A percentile compares a stretch with the other conserved stretches of the same genome.
phyloP scores from a whole-genome alignment of 2,888 invertebrate species.

The Leptarthrus brevirostris region DNA sequence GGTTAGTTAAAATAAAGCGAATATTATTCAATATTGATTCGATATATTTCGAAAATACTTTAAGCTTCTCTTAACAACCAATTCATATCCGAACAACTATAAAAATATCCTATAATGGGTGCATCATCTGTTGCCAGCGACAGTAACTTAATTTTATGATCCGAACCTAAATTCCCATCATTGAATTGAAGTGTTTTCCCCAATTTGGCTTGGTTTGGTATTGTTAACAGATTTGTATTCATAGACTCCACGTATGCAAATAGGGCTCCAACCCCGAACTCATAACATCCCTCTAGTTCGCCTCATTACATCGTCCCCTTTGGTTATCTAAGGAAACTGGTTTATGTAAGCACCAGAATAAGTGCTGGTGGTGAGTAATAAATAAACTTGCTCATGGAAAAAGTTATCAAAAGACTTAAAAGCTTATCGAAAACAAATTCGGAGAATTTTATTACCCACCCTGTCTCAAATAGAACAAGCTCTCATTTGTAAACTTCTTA shows the following conservation, averaged over 20 bases:
- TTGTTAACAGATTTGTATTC: conserved; percentile 50
- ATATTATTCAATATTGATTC: too few species aligned
- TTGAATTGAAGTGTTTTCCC: conserved; percentile 12
- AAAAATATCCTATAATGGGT: conserved; percentile 1
- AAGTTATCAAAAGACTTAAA: conserved; percentile 55
- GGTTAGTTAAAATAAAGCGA: too few species aligned
- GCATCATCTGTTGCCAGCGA: conserved; percentile 52
- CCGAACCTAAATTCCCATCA: conserved; percentile 48
- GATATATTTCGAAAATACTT: too few species aligned
- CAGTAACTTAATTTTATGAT: conserved; percentile 55
- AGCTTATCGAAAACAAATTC: conserved; percentile 54
- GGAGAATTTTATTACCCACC: conserved; percentile 32
- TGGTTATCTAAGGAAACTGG: conserved; percentile 42
- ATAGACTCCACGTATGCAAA: conserved; percentile 53
- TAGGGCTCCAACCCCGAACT: neutral
- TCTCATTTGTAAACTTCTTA: conserved; percentile 31
- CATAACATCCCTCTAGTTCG: neutral
- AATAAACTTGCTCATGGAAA: conserved; percentile 45
- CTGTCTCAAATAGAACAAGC: neutral
- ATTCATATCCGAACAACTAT: neutral
- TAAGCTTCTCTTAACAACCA: neutral
- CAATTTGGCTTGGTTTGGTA: neutral
- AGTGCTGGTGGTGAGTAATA: conserved; percentile 12
- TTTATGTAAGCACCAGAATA: conserved; percentile 11
- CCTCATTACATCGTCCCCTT: conserved; percentile 39